phyloP scores from a whole-genome alignment of 2,113 vertebrate genomes.

The Equus quagga region DNA sequence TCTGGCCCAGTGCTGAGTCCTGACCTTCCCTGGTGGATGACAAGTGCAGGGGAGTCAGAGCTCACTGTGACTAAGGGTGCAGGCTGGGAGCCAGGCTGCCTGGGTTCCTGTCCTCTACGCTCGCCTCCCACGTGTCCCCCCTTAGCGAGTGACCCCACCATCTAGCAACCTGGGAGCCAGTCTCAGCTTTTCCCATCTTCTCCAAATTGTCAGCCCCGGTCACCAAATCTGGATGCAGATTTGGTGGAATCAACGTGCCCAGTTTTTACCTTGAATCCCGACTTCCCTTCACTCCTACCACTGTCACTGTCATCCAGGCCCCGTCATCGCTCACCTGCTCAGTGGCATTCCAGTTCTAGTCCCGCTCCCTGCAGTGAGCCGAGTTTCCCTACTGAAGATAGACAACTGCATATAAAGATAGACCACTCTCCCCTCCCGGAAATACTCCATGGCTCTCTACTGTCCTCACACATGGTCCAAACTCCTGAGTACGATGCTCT shows the following conservation, averaged over 20 bases:
- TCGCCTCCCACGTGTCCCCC: background rate
- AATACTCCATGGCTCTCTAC: background rate
- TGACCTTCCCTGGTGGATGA: background rate
- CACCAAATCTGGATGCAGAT: background rate
- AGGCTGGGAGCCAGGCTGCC: background rate
- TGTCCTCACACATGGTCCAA: background rate
- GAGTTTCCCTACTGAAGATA: background rate
- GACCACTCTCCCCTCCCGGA: background rate
- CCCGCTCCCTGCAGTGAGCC: background rate
- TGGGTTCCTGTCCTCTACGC: background rate
- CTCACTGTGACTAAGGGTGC: fast-evolving
- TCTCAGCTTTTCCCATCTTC: background rate
- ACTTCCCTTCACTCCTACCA: background rate
- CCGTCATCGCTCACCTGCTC: background rate
- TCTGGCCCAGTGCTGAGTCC: background rate
- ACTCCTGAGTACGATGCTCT: background rate
- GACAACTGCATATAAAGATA: background rate
- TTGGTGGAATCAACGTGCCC: background rate
- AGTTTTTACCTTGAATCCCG: background rate
- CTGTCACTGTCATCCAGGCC: background rate
- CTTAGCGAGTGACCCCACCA: background rate
- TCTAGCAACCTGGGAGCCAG: background rate
- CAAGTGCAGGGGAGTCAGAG: background rate
- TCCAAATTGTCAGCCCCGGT: background rate
- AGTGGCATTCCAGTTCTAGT: background rate